Evolutionary conservation across 1,140 invertebrate genomes (phyloP).

Genomic region (Orussus abietinus): DNA sequence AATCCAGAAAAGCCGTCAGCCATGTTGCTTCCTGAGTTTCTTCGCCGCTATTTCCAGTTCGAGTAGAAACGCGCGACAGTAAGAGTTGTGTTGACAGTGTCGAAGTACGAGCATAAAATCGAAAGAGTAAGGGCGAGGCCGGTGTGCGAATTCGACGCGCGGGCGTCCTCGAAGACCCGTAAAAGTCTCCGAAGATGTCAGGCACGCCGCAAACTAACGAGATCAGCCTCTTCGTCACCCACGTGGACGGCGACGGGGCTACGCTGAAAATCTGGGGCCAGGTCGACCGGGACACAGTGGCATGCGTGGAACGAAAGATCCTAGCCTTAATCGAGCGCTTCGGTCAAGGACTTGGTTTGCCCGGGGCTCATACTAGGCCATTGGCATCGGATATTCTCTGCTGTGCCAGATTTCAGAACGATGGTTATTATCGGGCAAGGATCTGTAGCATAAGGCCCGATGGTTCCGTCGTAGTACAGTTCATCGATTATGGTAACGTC

Average conservation of each 20-base stretch:
- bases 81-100: neutral
- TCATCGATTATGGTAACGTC: conserved; percentile 69
- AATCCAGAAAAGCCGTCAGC: too few species aligned
- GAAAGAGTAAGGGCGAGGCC: neutral
- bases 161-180: conserved; percentile 5
- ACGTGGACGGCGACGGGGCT: conserved; percentile 61
- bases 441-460: conserved; percentile 49
- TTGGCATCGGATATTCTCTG: conserved; percentile 56
- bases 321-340: conserved; percentile 44
- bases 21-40: too few species aligned
- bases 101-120: neutral
- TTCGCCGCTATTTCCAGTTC: too few species aligned
- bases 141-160: neutral
- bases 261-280: conserved; percentile 68
- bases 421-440: conserved; percentile 61
- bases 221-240: conserved; percentile 57
- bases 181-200: too few species aligned
- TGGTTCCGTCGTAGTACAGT: conserved; percentile 58
- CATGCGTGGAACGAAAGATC: conserved; percentile 57
- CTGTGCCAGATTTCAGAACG: conserved; percentile 64
- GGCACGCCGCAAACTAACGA: conserved; percentile 17
- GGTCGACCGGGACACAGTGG: conserved; percentile 54
- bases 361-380: conserved; percentile 33
- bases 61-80: neutral
- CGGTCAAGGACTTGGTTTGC: conserved; percentile 46